Base-by-base conservation (phyloP, 2,113 vertebrate genomes). In the Anhinga rufa region DNA sequence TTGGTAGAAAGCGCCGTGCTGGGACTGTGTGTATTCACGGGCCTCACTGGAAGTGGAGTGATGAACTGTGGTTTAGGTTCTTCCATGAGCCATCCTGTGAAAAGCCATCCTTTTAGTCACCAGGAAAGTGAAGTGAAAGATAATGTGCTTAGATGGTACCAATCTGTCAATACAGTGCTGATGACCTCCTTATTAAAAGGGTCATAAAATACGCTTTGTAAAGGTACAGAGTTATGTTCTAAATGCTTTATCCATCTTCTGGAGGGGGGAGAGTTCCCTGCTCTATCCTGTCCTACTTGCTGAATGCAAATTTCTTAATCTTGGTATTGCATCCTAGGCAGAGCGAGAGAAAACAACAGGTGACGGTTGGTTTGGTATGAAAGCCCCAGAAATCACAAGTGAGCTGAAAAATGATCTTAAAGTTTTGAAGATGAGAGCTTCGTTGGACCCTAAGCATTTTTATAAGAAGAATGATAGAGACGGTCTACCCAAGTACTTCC, bases 391-490 rank as follows among this genome's bases (percentile, higher is more conserved):
- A 97, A 65, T 99, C 90, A 98, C 99, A 9, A 98, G 96, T 34
- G 99, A 99, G 93, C 95, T 99, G 77, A 99, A 98, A 95, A 99
- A 98, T 60, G 99, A 99, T 91, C 98, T 99, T 36, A 98, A 98
- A 79, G 98, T 98, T 64, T 97, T 99, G 91, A 98, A 99, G 96
- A 99, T 99, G 99, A 99, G 99, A 94, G 98, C 98, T 49, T 98
- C 99, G 0, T 90, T 99, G 98, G 99, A 99, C 90, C 98, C 99
- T 16, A 99, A 99, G 95, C 98, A 98, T 51, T 99, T 99, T 97
- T 99, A 99, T 93, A 99, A 99, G 98, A 99, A 99, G 97, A 99
- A 99, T 16, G 99, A 99, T 93, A 98, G 99, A 97, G 99, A 99
- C 31, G 99, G 99, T 25, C 98, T 99, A 52, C 99, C 99, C 66